Base-by-base conservation (phyloP, 2,113 vertebrate species). In the Forbesichthys agassizii region DNA sequence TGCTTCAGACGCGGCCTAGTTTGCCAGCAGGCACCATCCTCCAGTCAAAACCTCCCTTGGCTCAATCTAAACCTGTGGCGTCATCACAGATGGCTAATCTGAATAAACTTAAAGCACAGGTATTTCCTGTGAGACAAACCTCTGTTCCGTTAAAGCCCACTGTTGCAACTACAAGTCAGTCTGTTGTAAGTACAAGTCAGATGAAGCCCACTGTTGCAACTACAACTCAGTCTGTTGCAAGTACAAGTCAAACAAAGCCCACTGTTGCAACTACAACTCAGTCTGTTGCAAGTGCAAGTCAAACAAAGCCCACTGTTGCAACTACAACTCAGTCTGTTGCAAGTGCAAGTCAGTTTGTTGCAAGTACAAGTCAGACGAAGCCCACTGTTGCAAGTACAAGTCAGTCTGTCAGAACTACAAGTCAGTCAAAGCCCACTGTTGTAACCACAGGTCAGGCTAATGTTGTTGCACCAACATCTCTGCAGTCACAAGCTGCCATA, bases 91-190 rank as follows among this genome's bases (percentile, higher is more conserved):
- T 53, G 5, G 11, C 73, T 33, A 75, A 33, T 52, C 86, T 83
- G 72, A 42, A 71, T 9, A 79, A 61, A 71, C 58, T 69, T 46
- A 80, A 68, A 75, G 10, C 74, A 73, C 78, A 71, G 60, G 75
- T 33, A 33, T 42, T 52, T 1, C 47, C 66, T 54, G 64, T 67
- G 42, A 76, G 74, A 61, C 84, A 74, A 58, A 77, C 77, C 63
- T 67, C 83, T 68, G 79, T 64, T 81, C 86, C 84, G 66, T 64
- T 18, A 51, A 64, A 64, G 47, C 61, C 61, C 16, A 42, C 46
- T 48, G 11, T 48, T 46, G 5, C 42, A 48, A 62, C 36, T 8
- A 9, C 60, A n/a, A 12, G 8, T 9, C 61, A 18, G 42, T 18
- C 46, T n/a, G 9, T 14, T 62, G 8, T n/a, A 47, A 7, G 47